A percentile compares a stretch with the other conserved stretches of the same genome.
phyloP scores from a whole-genome alignment of 1,140 invertebrate genomes.

The Drosophila rufa region DNA sequence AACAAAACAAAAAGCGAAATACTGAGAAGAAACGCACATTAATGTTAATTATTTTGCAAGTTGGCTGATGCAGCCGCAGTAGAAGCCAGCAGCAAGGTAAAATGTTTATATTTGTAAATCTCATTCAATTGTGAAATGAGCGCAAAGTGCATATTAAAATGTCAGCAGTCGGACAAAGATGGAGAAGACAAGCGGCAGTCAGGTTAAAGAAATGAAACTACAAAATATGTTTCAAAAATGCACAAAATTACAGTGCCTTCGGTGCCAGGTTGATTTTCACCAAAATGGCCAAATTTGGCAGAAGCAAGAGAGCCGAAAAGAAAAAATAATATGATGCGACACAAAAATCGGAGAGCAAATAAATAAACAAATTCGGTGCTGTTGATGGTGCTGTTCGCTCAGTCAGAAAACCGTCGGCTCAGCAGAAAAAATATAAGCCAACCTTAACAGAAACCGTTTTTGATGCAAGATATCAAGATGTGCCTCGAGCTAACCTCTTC shows the following conservation, averaged over 20 bases:
- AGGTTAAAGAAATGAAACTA: conserved; percentile 37
- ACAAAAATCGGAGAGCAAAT: conserved; percentile 58
- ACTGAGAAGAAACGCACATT: conserved; percentile 40
- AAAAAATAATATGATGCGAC: conserved; percentile 9
- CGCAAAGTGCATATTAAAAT: conserved; percentile 77
- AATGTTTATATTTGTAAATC: conserved; percentile 64
- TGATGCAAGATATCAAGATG: conserved; percentile 65
- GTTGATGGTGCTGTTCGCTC: conserved; percentile 16
- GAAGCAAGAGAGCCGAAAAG: conserved; percentile 11
- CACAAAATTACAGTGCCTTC: conserved; percentile 45
- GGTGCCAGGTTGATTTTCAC: conserved; percentile 48
- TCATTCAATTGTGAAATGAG: conserved; percentile 58
- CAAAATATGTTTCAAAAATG: conserved; percentile 30
- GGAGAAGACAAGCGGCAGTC: conserved; percentile 22
- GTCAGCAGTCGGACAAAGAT: conserved; percentile 54
- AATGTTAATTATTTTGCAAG: conserved; percentile 72
- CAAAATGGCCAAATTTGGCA: conserved; percentile 64
- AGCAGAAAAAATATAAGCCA: conserved; percentile 27
- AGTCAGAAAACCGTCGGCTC: conserved; percentile 23
- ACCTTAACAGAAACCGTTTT: conserved; percentile 33
- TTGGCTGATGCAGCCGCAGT: conserved; percentile 25
- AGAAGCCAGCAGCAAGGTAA: conserved; percentile 29
- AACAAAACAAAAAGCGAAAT: conserved; percentile 23
- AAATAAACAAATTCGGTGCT: conserved; percentile 72
- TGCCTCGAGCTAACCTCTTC: conserved; percentile 42